These are phyloP conservation scores for Hyphantria cunea DNA, from an alignment of 1,140 invertebrate species.

Conservation along the genomic window DNA sequence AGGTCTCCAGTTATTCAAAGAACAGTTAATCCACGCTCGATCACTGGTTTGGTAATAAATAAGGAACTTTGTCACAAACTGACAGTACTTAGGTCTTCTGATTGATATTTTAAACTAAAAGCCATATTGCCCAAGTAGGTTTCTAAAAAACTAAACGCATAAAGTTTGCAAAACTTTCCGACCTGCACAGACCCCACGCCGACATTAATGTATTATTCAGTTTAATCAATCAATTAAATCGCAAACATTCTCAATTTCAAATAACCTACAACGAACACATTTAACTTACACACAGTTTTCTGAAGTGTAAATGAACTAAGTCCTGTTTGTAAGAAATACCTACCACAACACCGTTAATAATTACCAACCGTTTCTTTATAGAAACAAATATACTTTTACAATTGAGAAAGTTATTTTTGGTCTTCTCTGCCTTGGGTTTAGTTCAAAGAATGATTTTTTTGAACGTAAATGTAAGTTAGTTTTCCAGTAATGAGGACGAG, in stretches of 20 bases:
- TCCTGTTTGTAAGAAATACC: conserved; percentile 21
- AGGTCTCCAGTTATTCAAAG: too few species aligned
- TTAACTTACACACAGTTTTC: conserved; percentile 1
- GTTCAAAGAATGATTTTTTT: conserved; percentile 16
- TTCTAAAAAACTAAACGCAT: neutral
- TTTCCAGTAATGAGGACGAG: conserved; percentile 52
- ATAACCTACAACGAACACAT: neutral
- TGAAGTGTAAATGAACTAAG: conserved; percentile 13
- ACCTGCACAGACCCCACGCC: neutral
- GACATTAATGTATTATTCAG: neutral
- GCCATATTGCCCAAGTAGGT: too few species aligned
- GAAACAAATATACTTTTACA: conserved; percentile 33
- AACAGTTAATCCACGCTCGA: too few species aligned
- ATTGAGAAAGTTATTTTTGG: neutral
- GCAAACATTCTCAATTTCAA: neutral
- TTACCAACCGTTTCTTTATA: conserved; percentile 49
- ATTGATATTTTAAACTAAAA: too few species aligned
- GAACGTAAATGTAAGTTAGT: conserved; percentile 34
- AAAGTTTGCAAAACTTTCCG: too few species aligned
- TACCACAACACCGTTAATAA: conserved; percentile 51
- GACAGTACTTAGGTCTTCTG: neutral
- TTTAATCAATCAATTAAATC: neutral
- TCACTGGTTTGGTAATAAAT: too few species aligned
- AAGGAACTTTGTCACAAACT: too few species aligned
- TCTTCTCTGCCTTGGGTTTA: conserved; percentile 11